These are phyloP conservation scores for Dendrolimus pini DNA, from an alignment of 2,888 invertebrate genomes.

Conservation along the genomic window DNA sequence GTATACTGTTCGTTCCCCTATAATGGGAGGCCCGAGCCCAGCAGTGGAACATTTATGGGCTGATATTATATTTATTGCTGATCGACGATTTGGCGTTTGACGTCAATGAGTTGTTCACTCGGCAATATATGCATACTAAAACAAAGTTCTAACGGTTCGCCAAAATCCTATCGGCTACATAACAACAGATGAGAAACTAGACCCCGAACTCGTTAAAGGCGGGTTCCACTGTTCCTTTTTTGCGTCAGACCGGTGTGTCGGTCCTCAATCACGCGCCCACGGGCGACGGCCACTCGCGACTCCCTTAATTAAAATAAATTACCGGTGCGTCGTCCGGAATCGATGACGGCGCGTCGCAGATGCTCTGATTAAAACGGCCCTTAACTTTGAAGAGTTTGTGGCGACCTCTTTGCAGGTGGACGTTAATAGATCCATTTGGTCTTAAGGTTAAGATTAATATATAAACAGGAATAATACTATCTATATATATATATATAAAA, in stretches of 20 bases:
- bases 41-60: no score
- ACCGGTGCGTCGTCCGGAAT: constrained; percentile 14
- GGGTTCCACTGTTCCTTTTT: constrained; percentile 28
- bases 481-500: no score
- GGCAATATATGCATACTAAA: no score
- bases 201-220: constrained; percentile 21
- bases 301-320: constrained; percentile 34
- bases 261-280: constrained; percentile 42
- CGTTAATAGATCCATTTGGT: constrained; percentile 10
- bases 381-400: constrained; percentile 3
- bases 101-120: no score
- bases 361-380: constrained; percentile 9
- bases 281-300: constrained; percentile 7
- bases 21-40: no score
- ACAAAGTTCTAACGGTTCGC: neutral
- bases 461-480: no score
- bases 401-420: constrained; percentile 4
- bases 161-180: neutral
- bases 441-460: neutral
- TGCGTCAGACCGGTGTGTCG: constrained; percentile 20
- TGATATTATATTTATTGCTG: no score
- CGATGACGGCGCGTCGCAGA: constrained; percentile 11
- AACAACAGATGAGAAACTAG: neutral
- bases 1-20: no score
- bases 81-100: no score